These are phyloP conservation scores for Coranthus polyacanthus DNA, from an alignment of 2,797 vertebrate species.

Conservation along the genomic window DNA sequence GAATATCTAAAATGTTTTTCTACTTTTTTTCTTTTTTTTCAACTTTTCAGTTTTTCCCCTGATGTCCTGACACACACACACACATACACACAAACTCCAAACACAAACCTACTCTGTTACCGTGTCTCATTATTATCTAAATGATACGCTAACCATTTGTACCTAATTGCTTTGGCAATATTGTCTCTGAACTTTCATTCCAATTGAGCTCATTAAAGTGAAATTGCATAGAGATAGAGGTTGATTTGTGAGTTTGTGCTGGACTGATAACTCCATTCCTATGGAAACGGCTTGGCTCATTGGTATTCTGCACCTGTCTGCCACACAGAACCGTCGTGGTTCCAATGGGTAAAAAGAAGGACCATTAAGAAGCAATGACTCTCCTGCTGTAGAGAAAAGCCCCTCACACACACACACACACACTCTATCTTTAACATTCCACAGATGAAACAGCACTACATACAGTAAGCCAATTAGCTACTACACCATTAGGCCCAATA, in stretches of 20 bases:
- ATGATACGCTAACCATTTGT: conserved; percentile 59
- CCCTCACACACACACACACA: too few species aligned
- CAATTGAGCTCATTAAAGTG: conserved; percentile 71
- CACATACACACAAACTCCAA: too few species aligned
- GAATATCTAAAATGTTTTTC: too few species aligned
- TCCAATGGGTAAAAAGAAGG: conserved; percentile 35
- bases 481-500: conserved; percentile 54
- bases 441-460: conserved; percentile 52
- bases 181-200: conserved; percentile 70
- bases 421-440: conserved; percentile 61
- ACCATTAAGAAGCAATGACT: too few species aligned
- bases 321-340: conserved; percentile 50
- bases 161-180: conserved; percentile 70
- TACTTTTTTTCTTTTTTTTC: too few species aligned
- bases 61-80: too few species aligned
- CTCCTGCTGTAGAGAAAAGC: too few species aligned
- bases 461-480: conserved; percentile 64
- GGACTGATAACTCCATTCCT: conserved; percentile 61
- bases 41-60: too few species aligned
- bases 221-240: conserved; percentile 66
- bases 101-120: too few species aligned
- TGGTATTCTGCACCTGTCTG: conserved; percentile 69
- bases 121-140: conserved; percentile 59
- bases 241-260: conserved; percentile 64
- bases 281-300: conserved; percentile 64